Conservation (phyloP, 2,888 invertebrate genomes). For the Pristionchus maxplancki region DNA sequence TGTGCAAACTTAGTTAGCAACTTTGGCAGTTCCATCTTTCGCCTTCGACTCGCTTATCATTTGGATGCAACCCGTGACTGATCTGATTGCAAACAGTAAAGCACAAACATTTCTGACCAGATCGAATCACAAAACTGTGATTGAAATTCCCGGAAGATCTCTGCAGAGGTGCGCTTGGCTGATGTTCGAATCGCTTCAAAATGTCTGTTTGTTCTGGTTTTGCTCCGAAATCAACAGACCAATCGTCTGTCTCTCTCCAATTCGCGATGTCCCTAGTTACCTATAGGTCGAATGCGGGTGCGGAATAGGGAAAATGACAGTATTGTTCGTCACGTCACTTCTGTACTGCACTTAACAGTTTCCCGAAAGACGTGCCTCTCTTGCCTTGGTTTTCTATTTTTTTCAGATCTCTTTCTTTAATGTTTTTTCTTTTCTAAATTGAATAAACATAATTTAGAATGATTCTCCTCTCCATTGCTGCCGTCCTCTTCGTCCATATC, state of each 20-base stretch:
- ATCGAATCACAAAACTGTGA: neutral
- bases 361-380: neutral
- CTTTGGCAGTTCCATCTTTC: neutral
- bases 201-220: neutral
- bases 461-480: too few relatives aligned
- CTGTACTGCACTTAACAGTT: neutral
- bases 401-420: neutral
- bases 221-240: neutral
- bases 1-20: neutral
- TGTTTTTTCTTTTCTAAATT: too few relatives aligned
- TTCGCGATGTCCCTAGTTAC: neutral
- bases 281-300: neutral
- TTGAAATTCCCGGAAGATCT: neutral
- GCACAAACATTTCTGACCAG: neutral
- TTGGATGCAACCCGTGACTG: neutral
- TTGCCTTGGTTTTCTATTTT: neutral
- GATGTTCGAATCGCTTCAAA: neutral
- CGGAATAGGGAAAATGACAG: neutral
- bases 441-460: too few relatives aligned
- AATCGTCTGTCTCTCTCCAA: neutral
- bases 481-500: too few relatives aligned
- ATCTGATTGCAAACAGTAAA: neutral
- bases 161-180: neutral
- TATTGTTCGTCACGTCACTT: neutral
- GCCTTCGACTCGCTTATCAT: slow-evolving; percentile 14